Percentiles rank a stretch among this genome's conserved stretches.
Conservation (phyloP, 2,888 invertebrate genomes). For the Eupsilia transversa region DNA sequence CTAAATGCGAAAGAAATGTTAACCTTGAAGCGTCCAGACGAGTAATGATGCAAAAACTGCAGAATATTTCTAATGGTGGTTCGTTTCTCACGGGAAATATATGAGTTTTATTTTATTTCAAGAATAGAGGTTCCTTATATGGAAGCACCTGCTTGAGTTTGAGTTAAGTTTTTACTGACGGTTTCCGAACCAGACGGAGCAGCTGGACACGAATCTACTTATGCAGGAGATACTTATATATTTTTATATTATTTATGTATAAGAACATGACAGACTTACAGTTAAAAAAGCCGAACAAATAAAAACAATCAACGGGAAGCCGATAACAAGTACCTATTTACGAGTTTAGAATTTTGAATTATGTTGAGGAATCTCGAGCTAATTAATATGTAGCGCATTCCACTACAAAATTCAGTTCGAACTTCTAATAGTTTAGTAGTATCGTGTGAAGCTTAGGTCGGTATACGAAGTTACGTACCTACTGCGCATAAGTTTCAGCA, state of each 20-base stretch:
- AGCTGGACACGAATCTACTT: slow-evolving; percentile 4
- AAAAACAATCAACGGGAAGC: neutral
- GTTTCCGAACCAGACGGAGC: slow-evolving; percentile 4
- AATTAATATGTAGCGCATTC: neutral
- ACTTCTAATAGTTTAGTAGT: neutral
- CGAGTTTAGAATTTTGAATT: neutral
- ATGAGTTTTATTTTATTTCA: slow-evolving; percentile 45
- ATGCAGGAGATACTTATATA: neutral
- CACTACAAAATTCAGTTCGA: neutral
- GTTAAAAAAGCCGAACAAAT: neutral
- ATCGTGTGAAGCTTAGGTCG: neutral
- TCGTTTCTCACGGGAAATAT: slow-evolving; percentile 47
- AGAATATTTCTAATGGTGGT: slow-evolving; percentile 36
- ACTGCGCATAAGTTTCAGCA: neutral
- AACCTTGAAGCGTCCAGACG: slow-evolving; percentile 19
- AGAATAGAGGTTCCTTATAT: slow-evolving; percentile 11
- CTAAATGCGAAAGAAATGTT: slow-evolving; percentile 24
- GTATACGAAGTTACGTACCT: neutral
- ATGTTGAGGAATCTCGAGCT: neutral
- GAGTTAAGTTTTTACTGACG: slow-evolving; percentile 32
- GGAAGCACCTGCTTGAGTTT: neutral
- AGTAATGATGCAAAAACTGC: slow-evolving; percentile 41
- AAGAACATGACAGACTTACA: neutral
- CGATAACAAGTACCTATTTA: neutral
- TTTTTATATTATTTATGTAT: neutral